Conservation (phyloP, 2,797 vertebrate species). For the Anolis apletophallus region DNA sequence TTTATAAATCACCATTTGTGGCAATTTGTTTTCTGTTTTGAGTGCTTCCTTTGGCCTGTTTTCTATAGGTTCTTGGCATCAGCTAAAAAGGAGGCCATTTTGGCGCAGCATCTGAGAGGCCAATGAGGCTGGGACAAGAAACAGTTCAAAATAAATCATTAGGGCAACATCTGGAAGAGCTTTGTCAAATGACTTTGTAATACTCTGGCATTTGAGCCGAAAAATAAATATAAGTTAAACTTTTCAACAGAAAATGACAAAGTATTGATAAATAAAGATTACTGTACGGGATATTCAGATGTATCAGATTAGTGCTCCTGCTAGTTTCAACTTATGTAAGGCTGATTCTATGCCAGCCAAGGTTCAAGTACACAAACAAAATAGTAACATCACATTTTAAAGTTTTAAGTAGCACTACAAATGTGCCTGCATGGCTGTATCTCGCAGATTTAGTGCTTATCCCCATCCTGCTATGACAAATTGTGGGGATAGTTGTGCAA, state of each 20-base stretch:
- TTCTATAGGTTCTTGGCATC: conserved; percentile 9
- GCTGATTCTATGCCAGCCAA: not conserved
- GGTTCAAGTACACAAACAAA: conserved; percentile 28
- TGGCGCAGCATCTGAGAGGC: conserved; percentile 6
- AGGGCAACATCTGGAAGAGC: conserved; percentile 45
- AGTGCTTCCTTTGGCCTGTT: not conserved
- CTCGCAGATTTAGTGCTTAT: not conserved
- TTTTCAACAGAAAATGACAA: conserved; percentile 1
- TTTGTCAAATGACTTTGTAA: conserved; percentile 12
- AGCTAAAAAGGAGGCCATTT: not conserved
- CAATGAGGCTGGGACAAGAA: not conserved
- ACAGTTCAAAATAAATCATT: conserved; percentile 20
- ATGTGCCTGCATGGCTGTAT: not conserved
- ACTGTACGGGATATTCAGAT: conserved; percentile 5
- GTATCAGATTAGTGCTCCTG: conserved; percentile 24
- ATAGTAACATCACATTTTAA: not conserved
- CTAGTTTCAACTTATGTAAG: conserved; percentile 1
- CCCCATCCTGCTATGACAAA: not conserved
- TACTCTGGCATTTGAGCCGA: not conserved
- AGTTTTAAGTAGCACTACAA: not conserved
- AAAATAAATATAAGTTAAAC: conserved; percentile 32
- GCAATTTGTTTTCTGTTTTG: conserved; percentile 11
- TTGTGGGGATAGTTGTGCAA: not conserved
- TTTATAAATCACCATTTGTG: not conserved
- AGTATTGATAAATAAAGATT: not conserved